Conservation (phyloP, 2,797 vertebrate genomes). For the Emys orbicularis region DNA sequence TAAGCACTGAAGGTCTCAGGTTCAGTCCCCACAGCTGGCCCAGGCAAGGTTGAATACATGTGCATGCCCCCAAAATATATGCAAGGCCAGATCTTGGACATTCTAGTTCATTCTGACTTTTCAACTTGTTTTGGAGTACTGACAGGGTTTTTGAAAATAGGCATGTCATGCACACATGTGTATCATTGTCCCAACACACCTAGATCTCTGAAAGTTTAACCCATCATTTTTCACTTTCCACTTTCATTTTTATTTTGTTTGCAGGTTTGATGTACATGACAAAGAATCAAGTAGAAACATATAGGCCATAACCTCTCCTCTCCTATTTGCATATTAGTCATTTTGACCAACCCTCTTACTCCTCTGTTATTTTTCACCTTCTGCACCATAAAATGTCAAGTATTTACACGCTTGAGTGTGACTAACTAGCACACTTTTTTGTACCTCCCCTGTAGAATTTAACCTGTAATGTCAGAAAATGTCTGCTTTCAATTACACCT, state of each 20-base stretch:
- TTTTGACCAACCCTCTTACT: neutral
- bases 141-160: neutral
- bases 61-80: neutral
- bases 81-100: neutral
- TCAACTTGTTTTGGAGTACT: neutral
- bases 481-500: neutral
- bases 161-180: neutral
- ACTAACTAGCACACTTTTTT: neutral
- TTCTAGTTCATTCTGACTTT: neutral
- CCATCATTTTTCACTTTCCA: neutral
- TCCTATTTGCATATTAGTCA: neutral
- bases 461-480: neutral
- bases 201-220: neutral
- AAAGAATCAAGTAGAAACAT: neutral
- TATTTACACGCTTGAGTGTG: neutral
- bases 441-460: neutral
- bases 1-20: neutral
- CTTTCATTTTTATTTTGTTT: neutral
- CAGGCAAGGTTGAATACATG: neutral
- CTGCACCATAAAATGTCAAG: neutral
- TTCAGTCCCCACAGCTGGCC: neutral
- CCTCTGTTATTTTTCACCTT: neutral
- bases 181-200: neutral
- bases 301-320: neutral
- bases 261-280: neutral